phyloP scores from a whole-genome alignment of 2,797 vertebrate genomes.

The Spea hammondii region DNA sequence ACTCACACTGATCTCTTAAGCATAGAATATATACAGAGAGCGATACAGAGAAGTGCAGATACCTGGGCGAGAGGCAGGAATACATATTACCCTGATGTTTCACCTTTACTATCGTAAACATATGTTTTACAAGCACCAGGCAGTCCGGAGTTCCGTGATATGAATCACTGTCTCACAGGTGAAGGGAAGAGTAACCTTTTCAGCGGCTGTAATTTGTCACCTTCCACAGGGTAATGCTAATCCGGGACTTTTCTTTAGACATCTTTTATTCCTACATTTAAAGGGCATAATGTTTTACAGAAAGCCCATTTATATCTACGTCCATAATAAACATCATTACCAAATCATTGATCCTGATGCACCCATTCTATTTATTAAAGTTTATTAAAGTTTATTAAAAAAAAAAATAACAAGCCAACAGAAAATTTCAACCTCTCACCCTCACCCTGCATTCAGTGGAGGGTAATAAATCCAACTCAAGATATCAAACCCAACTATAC shows the following conservation, averaged over 20 bases:
- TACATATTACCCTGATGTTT: conserved; percentile 2
- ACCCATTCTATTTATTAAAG: not conserved
- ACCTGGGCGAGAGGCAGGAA: conserved; percentile 1
- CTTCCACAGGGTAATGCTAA: conserved; percentile 38
- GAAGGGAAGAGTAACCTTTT: conserved; percentile 35
- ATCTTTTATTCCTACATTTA: conserved; percentile 38
- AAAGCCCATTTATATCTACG: conserved; percentile 30
- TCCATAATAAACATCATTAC: conserved; percentile 42
- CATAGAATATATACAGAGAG: not conserved
- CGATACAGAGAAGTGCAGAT: conserved; percentile 4
- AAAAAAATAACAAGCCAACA: too few species aligned
- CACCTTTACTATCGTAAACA: conserved; percentile 24
- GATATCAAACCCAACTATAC: too few species aligned
- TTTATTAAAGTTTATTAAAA: not conserved
- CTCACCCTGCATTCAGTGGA: too few species aligned
- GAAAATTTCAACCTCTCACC: too few species aligned
- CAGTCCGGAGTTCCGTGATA: conserved; percentile 6
- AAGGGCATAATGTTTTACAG: conserved; percentile 34
- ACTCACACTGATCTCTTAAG: not conserved
- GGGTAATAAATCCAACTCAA: too few species aligned
- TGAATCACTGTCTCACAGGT: conserved; percentile 40
- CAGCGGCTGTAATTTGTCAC: conserved; percentile 29
- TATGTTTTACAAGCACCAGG: conserved; percentile 16
- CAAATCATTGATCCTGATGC: conserved; percentile 36
- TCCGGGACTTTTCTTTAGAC: conserved; percentile 16